Base-by-base conservation (phyloP, 2,888 invertebrate species). In the Malachius bipustulatus region DNA sequence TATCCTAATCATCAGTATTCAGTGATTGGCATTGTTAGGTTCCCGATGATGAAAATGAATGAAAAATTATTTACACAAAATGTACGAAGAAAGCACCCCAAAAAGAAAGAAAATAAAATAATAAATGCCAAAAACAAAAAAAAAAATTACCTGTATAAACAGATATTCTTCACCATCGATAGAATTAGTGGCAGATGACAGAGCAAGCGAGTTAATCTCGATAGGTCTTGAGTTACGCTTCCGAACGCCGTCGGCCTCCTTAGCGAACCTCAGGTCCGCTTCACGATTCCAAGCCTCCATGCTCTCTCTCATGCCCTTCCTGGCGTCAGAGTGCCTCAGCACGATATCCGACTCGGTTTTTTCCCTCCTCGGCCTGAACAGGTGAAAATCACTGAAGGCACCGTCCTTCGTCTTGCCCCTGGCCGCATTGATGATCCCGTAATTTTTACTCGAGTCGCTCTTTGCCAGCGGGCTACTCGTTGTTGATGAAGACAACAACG, bases 291-390 rank as follows among this genome's bases (percentile, higher is more conserved):
- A 60, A 10, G 64, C 64, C 42, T 66, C 65, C 45, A 66, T 48
- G 43, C 60, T 64, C 39, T 66, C 65, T 35, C 67, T 54, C 30
- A 67, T 60, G 44, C 66, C 66, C 46, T 65, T 65, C 35, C 70
- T 60, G 39, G 65, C 64, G 40, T 68, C 67, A 32, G 69, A 65
- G 60, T 70, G 76, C 52, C 80, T 71, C 57, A 82, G 73, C 51
- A 83, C 77, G 58, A 87, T 84, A 62, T 84, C 83, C 41, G 84
- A 85, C 66, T 88, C 87, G 56, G 87, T 88, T 69, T 85, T 85
- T 72, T 88, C 87, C 52, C 87, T 71, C 54, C 87, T 72, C 33
- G 82, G 83, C 53, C 73, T 71, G 48, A 77, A 58, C 45, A 73
- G 64, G 54, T 53, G 61, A 33, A 46, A 48, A 34, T 52, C 47